phyloP scores from a whole-genome alignment of 2,797 vertebrate species.

The Etheostoma nigrum region DNA sequence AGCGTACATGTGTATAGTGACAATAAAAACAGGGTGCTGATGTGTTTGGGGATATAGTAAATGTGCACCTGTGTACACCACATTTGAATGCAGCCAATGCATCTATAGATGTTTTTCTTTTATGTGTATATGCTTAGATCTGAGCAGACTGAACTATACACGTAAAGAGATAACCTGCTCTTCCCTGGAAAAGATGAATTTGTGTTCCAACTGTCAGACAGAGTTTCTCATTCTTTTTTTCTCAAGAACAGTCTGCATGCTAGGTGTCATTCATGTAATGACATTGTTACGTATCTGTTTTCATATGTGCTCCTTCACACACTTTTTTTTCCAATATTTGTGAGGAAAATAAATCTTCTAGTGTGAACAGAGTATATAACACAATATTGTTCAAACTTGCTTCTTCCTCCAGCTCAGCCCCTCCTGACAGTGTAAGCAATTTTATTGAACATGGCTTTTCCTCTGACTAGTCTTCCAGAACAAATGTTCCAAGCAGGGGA shows the following conservation, averaged over 20 bases:
- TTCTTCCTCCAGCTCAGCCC: slow-evolving; percentile 29
- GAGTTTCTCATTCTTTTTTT: slow-evolving; percentile 42
- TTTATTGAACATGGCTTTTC: slow-evolving; percentile 55
- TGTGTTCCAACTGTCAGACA: slow-evolving; percentile 56
- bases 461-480: slow-evolving; percentile 59
- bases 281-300: slow-evolving; percentile 52
- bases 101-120: slow-evolving; percentile 32
- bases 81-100: slow-evolving; percentile 38
- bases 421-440: slow-evolving; percentile 53
- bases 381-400: slow-evolving; percentile 35
- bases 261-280: slow-evolving; percentile 53
- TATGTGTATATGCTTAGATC: slow-evolving; percentile 30
- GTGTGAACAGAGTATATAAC: slow-evolving; percentile 16
- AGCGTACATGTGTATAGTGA: slow-evolving; percentile 71
- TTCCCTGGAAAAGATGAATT: slow-evolving; percentile 43
- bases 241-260: slow-evolving; percentile 30
- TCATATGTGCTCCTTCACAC: slow-evolving; percentile 57
- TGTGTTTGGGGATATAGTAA: slow-evolving; percentile 42
- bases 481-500: slow-evolving; percentile 52
- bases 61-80: slow-evolving; percentile 41
- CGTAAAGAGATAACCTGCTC: slow-evolving; percentile 29
- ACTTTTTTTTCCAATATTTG: slow-evolving; percentile 38
- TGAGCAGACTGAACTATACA: slow-evolving; percentile 38
- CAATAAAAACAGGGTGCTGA: slow-evolving; percentile 69
- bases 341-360: slow-evolving; percentile 5